A percentile compares a stretch with the other conserved stretches of the same genome.
Conservation (phyloP, 2,888 invertebrate genomes). For the Criorhina ranunculi region DNA sequence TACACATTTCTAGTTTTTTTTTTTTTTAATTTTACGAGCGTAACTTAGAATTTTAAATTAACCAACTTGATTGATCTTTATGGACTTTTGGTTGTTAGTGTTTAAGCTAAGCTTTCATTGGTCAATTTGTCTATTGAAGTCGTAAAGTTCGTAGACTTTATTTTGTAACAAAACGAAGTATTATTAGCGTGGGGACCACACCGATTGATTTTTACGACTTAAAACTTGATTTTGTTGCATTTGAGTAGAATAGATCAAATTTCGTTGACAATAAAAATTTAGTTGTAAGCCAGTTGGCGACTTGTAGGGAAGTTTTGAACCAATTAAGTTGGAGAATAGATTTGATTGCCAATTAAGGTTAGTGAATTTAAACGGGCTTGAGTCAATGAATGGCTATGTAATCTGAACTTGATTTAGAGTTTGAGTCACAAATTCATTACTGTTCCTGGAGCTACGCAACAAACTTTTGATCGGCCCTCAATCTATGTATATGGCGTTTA, state of each 20-base stretch:
- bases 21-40: slow-evolving; percentile 42
- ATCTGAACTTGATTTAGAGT: no score
- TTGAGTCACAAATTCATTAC: no score
- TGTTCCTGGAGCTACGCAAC: no score
- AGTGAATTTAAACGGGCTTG: no score
- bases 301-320: not conserved
- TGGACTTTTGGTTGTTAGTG: slow-evolving; percentile 20
- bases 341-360: no score
- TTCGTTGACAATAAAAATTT: slow-evolving; percentile 26
- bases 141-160: slow-evolving; percentile 42
- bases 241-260: slow-evolving; percentile 31
- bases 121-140: slow-evolving; percentile 42
- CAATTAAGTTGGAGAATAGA: not conserved
- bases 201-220: slow-evolving; percentile 34
- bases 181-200: slow-evolving; percentile 7
- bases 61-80: slow-evolving; percentile 56
- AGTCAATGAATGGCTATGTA: no score
- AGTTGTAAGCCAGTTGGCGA: not conserved
- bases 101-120: slow-evolving; percentile 31
- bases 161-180: not conserved
- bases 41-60: slow-evolving; percentile 33
- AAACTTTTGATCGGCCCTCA: no score
- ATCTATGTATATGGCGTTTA: no score
- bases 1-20: no score
- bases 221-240: slow-evolving; percentile 36